These are phyloP conservation scores for Lasioglossum oenotherae DNA, from an alignment of 2,888 invertebrate genomes.

Conservation along the genomic window DNA sequence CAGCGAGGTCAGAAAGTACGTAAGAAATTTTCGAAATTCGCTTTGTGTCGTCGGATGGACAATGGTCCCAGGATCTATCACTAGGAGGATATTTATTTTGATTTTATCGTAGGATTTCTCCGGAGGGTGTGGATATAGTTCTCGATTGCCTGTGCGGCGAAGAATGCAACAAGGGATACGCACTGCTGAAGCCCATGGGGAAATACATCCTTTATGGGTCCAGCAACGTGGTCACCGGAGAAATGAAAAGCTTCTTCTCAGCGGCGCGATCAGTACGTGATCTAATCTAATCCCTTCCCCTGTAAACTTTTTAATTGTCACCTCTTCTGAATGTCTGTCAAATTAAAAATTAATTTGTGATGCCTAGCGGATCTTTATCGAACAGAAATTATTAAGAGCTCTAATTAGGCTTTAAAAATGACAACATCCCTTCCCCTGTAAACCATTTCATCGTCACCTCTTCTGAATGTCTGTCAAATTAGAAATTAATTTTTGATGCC, in stretches of 20 bases:
- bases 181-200: slow-evolving; percentile 94
- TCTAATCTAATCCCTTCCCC: neutral
- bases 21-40: slow-evolving; percentile 44
- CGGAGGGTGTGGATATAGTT: slow-evolving; percentile 94
- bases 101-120: slow-evolving; percentile 86
- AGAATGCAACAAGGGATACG: slow-evolving; percentile 94
- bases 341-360: neutral
- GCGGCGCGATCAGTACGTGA: slow-evolving; percentile 92
- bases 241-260: slow-evolving; percentile 96
- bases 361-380: too few species aligned
- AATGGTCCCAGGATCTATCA: slow-evolving; percentile 13
- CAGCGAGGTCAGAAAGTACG: slow-evolving; percentile 94
- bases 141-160: slow-evolving; percentile 95
- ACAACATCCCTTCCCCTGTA: neutral
- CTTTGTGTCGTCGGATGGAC: neutral
- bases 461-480: too few species aligned
- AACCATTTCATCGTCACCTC: too few species aligned
- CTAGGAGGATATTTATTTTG: neutral
- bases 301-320: neutral
- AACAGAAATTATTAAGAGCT: too few species aligned
- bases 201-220: slow-evolving; percentile 95
- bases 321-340: neutral
- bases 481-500: too few species aligned
- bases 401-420: too few species aligned
- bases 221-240: slow-evolving; percentile 95